Evolutionary conservation across 2,113 vertebrate species (phyloP).

Genomic region (Chloroceryle aenea): DNA sequence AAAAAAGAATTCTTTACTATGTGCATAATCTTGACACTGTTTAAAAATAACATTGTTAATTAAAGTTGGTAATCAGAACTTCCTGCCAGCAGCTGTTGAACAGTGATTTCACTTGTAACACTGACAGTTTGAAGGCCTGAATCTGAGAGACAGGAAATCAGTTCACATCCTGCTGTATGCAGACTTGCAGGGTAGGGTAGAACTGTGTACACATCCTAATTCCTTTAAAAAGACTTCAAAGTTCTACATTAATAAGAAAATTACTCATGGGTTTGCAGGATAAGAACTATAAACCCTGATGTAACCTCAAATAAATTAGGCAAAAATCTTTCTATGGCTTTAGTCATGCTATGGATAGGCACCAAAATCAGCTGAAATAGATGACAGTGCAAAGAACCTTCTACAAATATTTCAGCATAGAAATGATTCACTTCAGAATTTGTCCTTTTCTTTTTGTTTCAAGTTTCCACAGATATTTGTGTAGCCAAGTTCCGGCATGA

Average conservation of each 20-base stretch:
- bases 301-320: not conserved
- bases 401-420: not conserved
- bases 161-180: not conserved
- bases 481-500: not conserved
- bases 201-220: not conserved
- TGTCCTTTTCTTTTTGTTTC: not conserved
- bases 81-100: not conserved
- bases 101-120: not conserved
- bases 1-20: not conserved
- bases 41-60: conserved; percentile 26
- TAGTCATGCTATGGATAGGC: not conserved
- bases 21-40: not conserved
- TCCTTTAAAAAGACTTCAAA: not conserved
- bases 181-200: not conserved
- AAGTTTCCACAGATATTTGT: not conserved
- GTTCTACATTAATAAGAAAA: not conserved
- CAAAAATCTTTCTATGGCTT: not conserved
- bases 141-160: not conserved
- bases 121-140: not conserved
- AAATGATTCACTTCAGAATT: not conserved
- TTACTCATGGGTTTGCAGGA: not conserved
- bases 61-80: not conserved
- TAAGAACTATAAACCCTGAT: not conserved
- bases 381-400: not conserved
- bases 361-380: not conserved